Evolutionary conservation across 37 sponge, comb jelly and placozoan species (phyloP), one percentile per base, ranked within the genome.

Genomic region (Oopsacas minuta): DNA sequence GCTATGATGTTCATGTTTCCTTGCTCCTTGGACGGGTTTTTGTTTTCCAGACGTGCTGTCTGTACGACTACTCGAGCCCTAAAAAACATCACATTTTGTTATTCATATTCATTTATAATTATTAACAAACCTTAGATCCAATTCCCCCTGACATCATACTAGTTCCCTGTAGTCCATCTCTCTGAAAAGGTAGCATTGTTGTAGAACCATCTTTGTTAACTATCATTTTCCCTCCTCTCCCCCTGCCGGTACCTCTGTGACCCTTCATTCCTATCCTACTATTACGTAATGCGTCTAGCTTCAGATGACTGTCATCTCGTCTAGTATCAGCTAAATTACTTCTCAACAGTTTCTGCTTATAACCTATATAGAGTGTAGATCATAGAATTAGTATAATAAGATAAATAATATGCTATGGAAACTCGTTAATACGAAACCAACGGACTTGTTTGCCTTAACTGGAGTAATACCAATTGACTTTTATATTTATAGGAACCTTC

Each of bases 131-230:
- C 49, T 42, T n/a, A 20, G 75, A 34, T 12, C 75, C 75, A 46
- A 17, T 17, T 46, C 17, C 17, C 22, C 75, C 75, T 61, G 20
- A 3, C 17, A 3, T 5, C 22, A 61, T 34, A 15, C 12, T 42
- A 5, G 32, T 34, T 61, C 75, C 75, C 75, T 61, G 75, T 34
- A 32, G 75, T 3, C 75, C 75, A 3, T 61, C 75, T n/a, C 75
- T 61, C 75, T 61, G 75, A 61, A 25, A 61, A 61, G 75, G 30
- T n/a, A 61, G 3, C 7, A 61, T 61, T n/a, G 75, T 61, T 25
- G 75, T 61, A 34, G 75, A 61, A 25, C 75, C 75, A 61, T 61
- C 75, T 61, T 61, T 61, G 30, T 61, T 61, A 5, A 61, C 75
- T 5, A 61, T 61, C 75, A 61, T 61, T 34, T 61, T 61, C 17